These are phyloP conservation scores for Drosophila mulleri DNA, from an alignment of 2,888 invertebrate genomes.

Conservation along the genomic window DNA sequence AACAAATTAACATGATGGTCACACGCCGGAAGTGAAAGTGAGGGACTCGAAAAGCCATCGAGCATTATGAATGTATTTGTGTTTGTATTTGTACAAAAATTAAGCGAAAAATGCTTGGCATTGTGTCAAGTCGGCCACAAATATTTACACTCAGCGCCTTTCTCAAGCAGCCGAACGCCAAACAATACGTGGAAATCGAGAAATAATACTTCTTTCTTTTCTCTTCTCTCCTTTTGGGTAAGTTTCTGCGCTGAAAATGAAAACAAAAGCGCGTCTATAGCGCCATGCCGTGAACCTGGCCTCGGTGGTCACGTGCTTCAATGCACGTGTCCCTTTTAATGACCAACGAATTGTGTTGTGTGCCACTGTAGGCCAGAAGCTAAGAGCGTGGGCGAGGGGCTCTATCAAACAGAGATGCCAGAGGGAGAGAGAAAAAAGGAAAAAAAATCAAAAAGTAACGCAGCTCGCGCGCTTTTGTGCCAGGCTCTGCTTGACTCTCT, in stretches of 20 bases:
- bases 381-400: not conserved
- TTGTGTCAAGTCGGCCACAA: constrained; percentile 73
- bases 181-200: constrained; percentile 41
- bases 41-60: constrained; percentile 50
- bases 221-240: constrained; percentile 43
- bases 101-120: constrained; percentile 75
- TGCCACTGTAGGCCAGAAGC: constrained; percentile 18
- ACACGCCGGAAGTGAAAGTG: constrained; percentile 62
- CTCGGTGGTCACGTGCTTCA: constrained; percentile 83
- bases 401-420: not conserved
- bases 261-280: constrained; percentile 66
- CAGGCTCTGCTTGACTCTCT: constrained; percentile 4
- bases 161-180: constrained; percentile 44
- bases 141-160: constrained; percentile 68
- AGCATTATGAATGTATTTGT: constrained; percentile 65
- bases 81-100: constrained; percentile 78
- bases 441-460: constrained; percentile 67
- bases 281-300: constrained; percentile 59
- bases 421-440: constrained; percentile 9
- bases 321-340: constrained; percentile 85
- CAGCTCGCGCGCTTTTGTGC: constrained; percentile 46
- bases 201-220: constrained; percentile 33
- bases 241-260: constrained; percentile 64
- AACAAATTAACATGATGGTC: constrained; percentile 84
- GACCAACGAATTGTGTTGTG: constrained; percentile 82